Base-by-base conservation (phyloP, 1,140 invertebrate genomes). In the Harpegnathos saltator region DNA sequence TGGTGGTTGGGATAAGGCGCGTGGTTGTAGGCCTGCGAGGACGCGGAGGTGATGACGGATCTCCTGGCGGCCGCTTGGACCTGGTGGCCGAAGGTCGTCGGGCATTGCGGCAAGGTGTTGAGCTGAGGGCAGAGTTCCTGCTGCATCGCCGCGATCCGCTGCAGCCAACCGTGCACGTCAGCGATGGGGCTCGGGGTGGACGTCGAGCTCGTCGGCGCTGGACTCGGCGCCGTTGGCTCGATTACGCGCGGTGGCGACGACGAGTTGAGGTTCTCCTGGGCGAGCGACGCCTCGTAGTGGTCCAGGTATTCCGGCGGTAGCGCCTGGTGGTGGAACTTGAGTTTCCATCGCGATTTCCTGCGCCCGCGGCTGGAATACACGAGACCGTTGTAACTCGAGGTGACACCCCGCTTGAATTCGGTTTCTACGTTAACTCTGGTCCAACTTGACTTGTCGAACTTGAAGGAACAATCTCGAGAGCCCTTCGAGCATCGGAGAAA, bases 301-400 rank as follows among this genome's bases (percentile, higher is more conserved):
- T 97, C 96, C 48, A 97, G 94, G 86, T 97, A 97, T 88, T 97
- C 97, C 1, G 97, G 96, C 0, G 97, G 97, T 56, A 97, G 91
- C 0, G 97, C 97, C 91, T 97, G 97, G 88, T 97, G 97, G 87
- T 98, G 97, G 89, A 97, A 97, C 88, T 97, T 97, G 11, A 97
- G 93, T 90, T 97, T 97, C 95, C 97, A 96, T 83, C 96, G 93
- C 56, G 96, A 95, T 92, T 96, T 96, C 89, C 96, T 95, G 22
- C 96, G 94, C 58, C 95, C 95, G 17, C 96, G 95, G 66, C 93
- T 94, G 90, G 17, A 93, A 94, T 71, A 86, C 26, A 72, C 0
- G 14, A 78, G 2, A 69, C 29, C 29, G 38, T 54, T 26, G 52
- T 50, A 62, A 7, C 75, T 52, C 38, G 15, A 69, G 12, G 19